Evolutionary conservation across 2,888 invertebrate genomes (phyloP).

Genomic region (Noctua janthina): DNA sequence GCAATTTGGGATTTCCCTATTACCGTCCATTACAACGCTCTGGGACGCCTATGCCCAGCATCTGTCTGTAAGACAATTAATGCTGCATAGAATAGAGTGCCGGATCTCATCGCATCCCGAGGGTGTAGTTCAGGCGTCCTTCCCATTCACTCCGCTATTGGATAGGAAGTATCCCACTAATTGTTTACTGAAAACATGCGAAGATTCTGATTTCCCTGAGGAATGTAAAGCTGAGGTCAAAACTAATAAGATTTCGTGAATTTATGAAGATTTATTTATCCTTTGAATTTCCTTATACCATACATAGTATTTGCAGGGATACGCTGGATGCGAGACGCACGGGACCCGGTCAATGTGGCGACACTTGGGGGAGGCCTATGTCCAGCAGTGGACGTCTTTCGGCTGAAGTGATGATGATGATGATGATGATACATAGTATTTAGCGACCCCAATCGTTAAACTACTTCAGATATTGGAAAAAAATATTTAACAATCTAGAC

Average conservation of each 20-base stretch:
- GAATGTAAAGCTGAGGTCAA: slow-evolving; percentile 17
- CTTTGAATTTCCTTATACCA: neutral
- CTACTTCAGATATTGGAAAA: neutral
- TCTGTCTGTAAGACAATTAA: slow-evolving; percentile 17
- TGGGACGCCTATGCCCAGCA: neutral
- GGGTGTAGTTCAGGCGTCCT: slow-evolving; percentile 14
- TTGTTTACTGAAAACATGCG: slow-evolving; percentile 47
- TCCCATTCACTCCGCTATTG: slow-evolving; percentile 12
- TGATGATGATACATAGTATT: no score
- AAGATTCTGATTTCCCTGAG: slow-evolving; percentile 35
- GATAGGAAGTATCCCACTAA: slow-evolving; percentile 26
- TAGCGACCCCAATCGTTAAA: neutral
- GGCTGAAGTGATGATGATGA: no score
- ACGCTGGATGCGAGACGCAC: no score
- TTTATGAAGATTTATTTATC: slow-evolving; percentile 7
- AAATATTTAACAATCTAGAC: neutral
- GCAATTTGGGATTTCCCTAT: neutral
- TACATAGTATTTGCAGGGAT: no score
- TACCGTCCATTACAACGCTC: neutral
- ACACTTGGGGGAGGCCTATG: no score
- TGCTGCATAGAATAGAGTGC: slow-evolving; percentile 15
- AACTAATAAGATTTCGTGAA: slow-evolving; percentile 15
- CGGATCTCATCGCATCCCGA: slow-evolving; percentile 1
- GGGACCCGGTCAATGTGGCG: no score
- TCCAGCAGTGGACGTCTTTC: no score